Evolutionary conservation across 1,140 invertebrate species (phyloP).

Genomic region (Trissolcus basalis): DNA sequence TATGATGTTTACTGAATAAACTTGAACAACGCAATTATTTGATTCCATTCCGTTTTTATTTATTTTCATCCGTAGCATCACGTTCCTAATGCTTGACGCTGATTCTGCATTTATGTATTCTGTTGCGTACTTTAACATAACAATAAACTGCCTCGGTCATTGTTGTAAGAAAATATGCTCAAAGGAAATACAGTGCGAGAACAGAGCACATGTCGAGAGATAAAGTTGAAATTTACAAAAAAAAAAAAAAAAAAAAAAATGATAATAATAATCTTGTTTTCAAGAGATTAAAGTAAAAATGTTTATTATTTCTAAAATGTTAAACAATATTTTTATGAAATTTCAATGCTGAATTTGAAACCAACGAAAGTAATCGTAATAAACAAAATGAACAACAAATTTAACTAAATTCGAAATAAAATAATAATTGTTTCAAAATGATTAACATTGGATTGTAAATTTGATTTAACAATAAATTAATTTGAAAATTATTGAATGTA

Average conservation of each 20-base stretch:
- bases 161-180: slow-evolving; percentile 63
- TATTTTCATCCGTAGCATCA: slow-evolving; percentile 41
- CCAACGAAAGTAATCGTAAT: neutral
- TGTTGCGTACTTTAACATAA: slow-evolving; percentile 62
- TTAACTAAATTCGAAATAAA: no score
- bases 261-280: slow-evolving; percentile 41
- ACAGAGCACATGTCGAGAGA: slow-evolving; percentile 42
- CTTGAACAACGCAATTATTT: slow-evolving; percentile 28
- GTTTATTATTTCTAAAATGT: slow-evolving; percentile 14
- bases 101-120: slow-evolving; percentile 65
- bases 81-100: slow-evolving; percentile 32
- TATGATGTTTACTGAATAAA: no score
- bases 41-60: slow-evolving; percentile 33
- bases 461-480: no score
- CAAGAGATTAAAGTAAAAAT: slow-evolving; percentile 37
- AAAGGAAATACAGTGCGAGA: slow-evolving; percentile 37
- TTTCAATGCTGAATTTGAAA: neutral
- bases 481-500: no score
- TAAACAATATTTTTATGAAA: no score
- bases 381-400: no score
- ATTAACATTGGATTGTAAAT: no score
- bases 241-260: neutral
- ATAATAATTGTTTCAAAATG: no score
- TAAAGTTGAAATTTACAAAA: slow-evolving; percentile 38
- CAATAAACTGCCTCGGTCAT: slow-evolving; percentile 61